A percentile compares a stretch with the other conserved stretches of the same genome.
Evolutionary conservation across 2,113 vertebrate genomes (phyloP).

Genomic region (Diphyllodes magnificus): DNA sequence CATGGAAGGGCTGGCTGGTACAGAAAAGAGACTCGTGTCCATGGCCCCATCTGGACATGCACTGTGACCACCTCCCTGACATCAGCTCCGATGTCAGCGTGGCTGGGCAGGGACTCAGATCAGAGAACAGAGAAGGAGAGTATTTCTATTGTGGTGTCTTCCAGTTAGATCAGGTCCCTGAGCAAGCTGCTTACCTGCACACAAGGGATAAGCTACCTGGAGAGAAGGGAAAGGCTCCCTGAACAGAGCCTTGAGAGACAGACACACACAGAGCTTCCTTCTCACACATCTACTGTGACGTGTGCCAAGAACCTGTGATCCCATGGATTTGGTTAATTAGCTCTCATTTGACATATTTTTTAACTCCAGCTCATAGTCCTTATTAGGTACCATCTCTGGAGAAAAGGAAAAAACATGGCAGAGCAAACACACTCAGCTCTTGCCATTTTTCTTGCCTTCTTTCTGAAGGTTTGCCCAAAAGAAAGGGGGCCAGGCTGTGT

Average conservation of each 20-base stretch:
- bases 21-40: neutral
- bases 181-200: neutral
- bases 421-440: neutral
- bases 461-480: neutral
- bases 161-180: neutral
- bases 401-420: neutral
- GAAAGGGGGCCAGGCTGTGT: neutral
- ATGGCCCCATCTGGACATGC: neutral
- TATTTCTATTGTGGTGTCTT: neutral
- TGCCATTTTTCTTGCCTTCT: neutral
- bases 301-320: neutral
- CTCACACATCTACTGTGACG: neutral
- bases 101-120: neutral
- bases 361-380: accelerated
- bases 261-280: neutral
- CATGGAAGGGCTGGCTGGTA: neutral
- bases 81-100: accelerated
- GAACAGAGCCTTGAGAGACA: neutral
- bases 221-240: neutral
- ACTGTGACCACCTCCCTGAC: neutral
- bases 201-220: neutral
- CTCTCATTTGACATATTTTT: neutral
- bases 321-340: neutral
- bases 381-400: neutral
- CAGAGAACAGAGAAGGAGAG: neutral